Base-by-base conservation (phyloP, 2,888 invertebrate species). In the Eilema griseolum region DNA sequence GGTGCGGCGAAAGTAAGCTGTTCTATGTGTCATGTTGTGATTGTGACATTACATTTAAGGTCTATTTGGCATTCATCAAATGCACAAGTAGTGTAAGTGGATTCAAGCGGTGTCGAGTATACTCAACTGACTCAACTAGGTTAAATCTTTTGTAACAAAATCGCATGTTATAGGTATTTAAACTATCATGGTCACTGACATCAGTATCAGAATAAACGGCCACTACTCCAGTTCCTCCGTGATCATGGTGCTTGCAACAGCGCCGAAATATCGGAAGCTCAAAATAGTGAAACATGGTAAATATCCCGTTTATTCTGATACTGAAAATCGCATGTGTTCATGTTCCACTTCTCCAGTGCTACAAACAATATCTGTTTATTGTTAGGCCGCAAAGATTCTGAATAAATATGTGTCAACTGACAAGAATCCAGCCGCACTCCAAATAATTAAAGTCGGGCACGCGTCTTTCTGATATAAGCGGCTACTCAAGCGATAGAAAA, bases 1-100 rank as follows among this genome's bases (percentile, higher is more conserved):
- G 92, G 88, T 90, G 90, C 89, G 89, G 93, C 91, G 95, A 95
- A 95, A 94, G 95, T 93, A 87, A 86, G 84, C 86, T 86, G 83
- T 85, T 89, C 87, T 86, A 87, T 86, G 82, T 83, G 80, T 85
- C 81, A 83, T 86, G 78, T 84, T 83, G 84, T 86, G 85, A 85
- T 52, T 82, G 83, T 87, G 86, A 86, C 87, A 86, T 87, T 85
- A 88, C 83, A 76, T 71, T 71, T 78, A 77, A 79, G 84, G 75
- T 71, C 77, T 77, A 81, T 81, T 87, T 85, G 77, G 78, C 83
- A 86, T 86, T 83, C 85, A 83, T 77, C 76, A 78, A 83, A 77
- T 73, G 75, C 72, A 63, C 68, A 75, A 69, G 46, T 64, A 69
- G 73, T 69, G 69, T 65, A 70, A 81, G 62, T 67, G 69, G 73